Conservation (phyloP, 2,113 vertebrate species). For the Naja naja region DNA sequence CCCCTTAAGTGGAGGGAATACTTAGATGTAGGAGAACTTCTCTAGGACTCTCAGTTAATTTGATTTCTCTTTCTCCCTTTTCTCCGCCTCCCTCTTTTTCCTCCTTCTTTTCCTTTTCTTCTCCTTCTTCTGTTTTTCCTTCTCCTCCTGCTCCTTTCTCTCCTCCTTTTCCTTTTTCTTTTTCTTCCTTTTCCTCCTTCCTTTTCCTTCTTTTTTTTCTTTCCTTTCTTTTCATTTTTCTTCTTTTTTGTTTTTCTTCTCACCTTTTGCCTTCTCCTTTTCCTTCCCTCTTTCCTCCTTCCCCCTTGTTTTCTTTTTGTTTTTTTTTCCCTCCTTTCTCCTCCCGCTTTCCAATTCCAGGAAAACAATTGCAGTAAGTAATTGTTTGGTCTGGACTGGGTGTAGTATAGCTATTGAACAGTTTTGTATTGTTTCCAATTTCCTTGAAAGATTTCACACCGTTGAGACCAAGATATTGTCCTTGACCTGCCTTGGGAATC, state of each 20-base stretch:
- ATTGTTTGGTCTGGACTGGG: not conserved
- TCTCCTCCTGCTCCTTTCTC: too few relatives aligned
- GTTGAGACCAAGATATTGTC: not conserved
- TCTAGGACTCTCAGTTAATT: not conserved
- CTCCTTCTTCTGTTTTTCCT: too few relatives aligned
- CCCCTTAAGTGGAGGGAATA: not conserved
- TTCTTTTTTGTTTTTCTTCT: too few relatives aligned
- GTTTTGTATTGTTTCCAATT: not conserved
- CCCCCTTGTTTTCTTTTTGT: too few relatives aligned
- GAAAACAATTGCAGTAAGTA: not conserved
- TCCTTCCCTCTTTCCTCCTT: too few relatives aligned
- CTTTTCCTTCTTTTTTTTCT: too few relatives aligned
- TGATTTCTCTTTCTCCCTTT: too few relatives aligned
- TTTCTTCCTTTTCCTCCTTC: too few relatives aligned
- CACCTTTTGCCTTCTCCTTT: too few relatives aligned
- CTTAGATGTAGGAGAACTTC: not conserved
- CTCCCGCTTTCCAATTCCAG: too few relatives aligned
- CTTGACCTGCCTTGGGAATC: not conserved
- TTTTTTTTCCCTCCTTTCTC: too few relatives aligned
- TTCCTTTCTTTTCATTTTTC: not conserved
- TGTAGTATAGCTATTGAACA: not conserved
- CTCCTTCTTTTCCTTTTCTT: fast-evolving
- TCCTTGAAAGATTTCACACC: not conserved
- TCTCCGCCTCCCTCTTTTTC: fast-evolving
- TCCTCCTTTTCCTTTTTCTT: not conserved